A percentile compares a stretch with the other conserved stretches of the same genome.
phyloP scores from a whole-genome alignment of 2,888 invertebrate species.

The Volucella inanis region DNA sequence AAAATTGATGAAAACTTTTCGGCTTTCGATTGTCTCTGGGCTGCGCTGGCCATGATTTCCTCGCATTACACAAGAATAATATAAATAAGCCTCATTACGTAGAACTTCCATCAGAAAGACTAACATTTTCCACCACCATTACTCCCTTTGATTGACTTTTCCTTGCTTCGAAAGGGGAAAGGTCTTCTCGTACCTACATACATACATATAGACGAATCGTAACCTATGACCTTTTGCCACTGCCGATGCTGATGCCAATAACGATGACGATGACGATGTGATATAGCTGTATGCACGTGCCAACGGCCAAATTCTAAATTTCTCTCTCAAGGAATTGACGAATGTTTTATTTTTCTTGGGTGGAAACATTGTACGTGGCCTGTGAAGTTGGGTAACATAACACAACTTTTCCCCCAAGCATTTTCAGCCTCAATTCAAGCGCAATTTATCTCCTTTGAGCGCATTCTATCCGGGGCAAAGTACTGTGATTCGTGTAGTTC shows the following conservation, averaged over 20 bases:
- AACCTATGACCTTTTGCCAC: conserved; percentile 2
- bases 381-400: not conserved
- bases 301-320: conserved; percentile 25
- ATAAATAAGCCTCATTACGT: conserved; percentile 8
- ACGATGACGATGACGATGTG: too few relatives aligned
- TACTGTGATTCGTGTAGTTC: not conserved
- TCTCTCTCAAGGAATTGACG: conserved; percentile 7
- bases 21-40: too few relatives aligned
- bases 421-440: not conserved
- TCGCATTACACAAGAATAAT: not conserved
- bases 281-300: conserved; percentile 39
- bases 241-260: too few relatives aligned
- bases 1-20: too few relatives aligned
- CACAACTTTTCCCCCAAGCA: conserved; percentile 12
- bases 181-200: not conserved
- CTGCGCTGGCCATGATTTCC: too few relatives aligned
- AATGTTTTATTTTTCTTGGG: conserved; percentile 1
- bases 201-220: not conserved
- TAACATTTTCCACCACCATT: conserved; percentile 5
- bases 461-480: too few relatives aligned
- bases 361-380: too few relatives aligned
- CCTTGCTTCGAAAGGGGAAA: not conserved
- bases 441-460: not conserved
- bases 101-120: conserved; percentile 1
- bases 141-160: conserved; percentile 27